phyloP scores from a whole-genome alignment of 2,113 vertebrate genomes.

The Eonycteris spelaea region DNA sequence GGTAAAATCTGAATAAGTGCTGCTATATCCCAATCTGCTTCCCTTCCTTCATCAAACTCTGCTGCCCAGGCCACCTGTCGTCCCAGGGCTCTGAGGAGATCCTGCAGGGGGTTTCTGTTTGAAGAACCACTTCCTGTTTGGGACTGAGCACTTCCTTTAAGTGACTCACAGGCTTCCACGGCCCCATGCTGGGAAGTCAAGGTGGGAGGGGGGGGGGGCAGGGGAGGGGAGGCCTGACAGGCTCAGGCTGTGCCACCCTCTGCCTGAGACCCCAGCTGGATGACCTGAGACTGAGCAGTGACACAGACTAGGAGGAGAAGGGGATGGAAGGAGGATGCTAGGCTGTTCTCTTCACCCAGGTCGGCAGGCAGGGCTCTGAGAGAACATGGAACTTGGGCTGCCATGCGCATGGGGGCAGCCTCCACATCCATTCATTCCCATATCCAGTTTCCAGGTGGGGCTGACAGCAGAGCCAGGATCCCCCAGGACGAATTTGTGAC shows the following conservation, averaged over 20 bases:
- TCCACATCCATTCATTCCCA: not conserved
- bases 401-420: not conserved
- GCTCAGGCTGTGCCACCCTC: not conserved
- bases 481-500: too few relatives aligned
- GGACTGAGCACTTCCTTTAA: constrained; percentile 50
- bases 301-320: not conserved
- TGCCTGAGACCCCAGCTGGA: not conserved
- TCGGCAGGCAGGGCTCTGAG: not conserved
- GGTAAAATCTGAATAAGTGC: not conserved
- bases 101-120: not conserved
- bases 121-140: constrained; percentile 64
- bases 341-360: not conserved
- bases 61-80: not conserved
- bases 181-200: not conserved
- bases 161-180: constrained; percentile 48
- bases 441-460: not conserved
- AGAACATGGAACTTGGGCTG: not conserved
- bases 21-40: not conserved
- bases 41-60: not conserved
- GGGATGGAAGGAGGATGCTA: not conserved
- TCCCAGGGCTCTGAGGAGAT: not conserved
- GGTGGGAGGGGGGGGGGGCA: not conserved
- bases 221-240: not conserved
- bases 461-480: not conserved
- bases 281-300: not conserved